Conservation (phyloP, 1,140 invertebrate genomes). For the Trachymyrmex septentrionalis region DNA sequence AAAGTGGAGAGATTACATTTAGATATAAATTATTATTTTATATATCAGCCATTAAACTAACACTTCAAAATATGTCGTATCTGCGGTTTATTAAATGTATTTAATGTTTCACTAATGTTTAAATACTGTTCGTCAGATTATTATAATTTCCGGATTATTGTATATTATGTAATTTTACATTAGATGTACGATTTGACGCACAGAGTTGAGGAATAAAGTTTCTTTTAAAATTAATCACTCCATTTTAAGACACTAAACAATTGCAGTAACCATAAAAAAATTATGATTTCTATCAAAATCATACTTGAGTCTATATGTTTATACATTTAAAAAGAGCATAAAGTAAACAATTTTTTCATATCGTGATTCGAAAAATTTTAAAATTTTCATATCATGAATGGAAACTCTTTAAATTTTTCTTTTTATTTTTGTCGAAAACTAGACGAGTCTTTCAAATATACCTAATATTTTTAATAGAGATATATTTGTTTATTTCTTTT, state of each 20-base stretch:
- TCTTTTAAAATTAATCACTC: constrained; percentile 63
- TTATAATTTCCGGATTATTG: constrained; percentile 35
- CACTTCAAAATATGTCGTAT: neutral
- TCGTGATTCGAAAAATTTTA: constrained; percentile 14
- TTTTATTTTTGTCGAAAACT: constrained; percentile 24
- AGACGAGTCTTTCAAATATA: neutral
- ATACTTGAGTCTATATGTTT: neutral
- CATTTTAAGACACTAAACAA: constrained; percentile 71
- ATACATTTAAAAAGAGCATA: constrained; percentile 20
- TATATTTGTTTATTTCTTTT: constrained; percentile 19
- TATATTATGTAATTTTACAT: constrained; percentile 49
- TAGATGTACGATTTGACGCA: constrained; percentile 17
- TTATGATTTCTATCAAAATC: constrained; percentile 1
- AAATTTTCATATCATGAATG: constrained; percentile 7
- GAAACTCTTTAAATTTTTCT: constrained; percentile 22
- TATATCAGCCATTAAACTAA: constrained; percentile 1
- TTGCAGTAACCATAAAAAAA: constrained; percentile 41
- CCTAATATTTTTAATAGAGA: constrained; percentile 19
- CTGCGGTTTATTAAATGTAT: constrained; percentile 33
- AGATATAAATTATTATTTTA: constrained; percentile 32
- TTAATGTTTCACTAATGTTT: constrained; percentile 46
- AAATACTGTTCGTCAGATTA: constrained; percentile 20
- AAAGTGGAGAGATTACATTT: constrained; percentile 73
- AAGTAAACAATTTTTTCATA: constrained; percentile 21
- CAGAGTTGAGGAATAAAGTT: constrained; percentile 30